Base-by-base conservation (phyloP, 2,888 invertebrate species). In the Lasius platythorax region DNA sequence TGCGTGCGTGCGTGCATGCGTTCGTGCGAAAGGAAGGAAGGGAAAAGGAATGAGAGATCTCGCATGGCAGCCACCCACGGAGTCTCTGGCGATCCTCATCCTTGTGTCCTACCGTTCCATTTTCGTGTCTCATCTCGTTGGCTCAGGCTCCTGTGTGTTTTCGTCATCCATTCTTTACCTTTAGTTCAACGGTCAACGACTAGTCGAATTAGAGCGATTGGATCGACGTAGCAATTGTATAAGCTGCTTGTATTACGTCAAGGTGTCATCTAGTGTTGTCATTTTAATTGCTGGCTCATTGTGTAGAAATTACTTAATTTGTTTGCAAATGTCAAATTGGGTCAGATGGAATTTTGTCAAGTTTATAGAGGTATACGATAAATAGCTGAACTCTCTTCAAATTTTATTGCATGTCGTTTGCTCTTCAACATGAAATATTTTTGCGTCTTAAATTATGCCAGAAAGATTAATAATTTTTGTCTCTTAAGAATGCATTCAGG, bases 1-100 rank as follows among this genome's bases (percentile, higher is more conserved):
- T 56, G 74, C 33, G 3, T 64, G n/a, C 2, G 12, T 58, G 11
- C 18, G 56, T 46, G 56, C 15, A 37, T 58, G 72, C 33, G 64
- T 43, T 84, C 63, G 67, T n/a, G 56, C 56, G 64, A 64, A 73
- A 46, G 40, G 30, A 72, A 83, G 79, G 72, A 53, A 83, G 83
- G 82, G 85, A 86, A 83, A 87, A 88, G 78, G 83, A 85, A 86
- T 89, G 83, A 56, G 82, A 68, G 85, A 89, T 72, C 82, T 85
- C 79, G 82, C 50, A n/a, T 70, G 81, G 74, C 70, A 84, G 85
- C 90, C 90, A 90, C 90, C 90, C 90, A 90, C 87, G 88, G 79
- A 85, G 90, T 70, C 46, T 50, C 66, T 56, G 68, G 40, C 53
- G 53, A 5, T 53, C 58, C 63, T 82, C 73, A 67, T 63, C 12